phyloP scores from a whole-genome alignment of 2,888 invertebrate species.

The Archips crataeganus region DNA sequence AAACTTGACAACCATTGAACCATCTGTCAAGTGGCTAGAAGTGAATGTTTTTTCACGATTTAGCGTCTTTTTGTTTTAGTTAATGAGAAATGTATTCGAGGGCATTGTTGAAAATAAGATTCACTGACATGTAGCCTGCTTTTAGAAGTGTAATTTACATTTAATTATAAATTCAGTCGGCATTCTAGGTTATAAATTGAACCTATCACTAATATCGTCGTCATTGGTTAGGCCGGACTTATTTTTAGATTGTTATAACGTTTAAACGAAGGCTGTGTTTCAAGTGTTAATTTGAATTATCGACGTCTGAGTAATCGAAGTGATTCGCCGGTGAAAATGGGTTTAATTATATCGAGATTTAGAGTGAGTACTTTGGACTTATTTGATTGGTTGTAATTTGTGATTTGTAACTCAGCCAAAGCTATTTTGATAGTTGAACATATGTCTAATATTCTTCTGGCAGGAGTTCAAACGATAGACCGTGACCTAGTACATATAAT shows the following conservation, averaged over 20 bases:
- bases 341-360: slow-evolving; percentile 88
- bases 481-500: slow-evolving; percentile 61
- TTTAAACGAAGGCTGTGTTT: slow-evolving; percentile 59
- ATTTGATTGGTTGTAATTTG: slow-evolving; percentile 39
- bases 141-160: slow-evolving; percentile 20
- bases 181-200: slow-evolving; percentile 71
- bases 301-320: slow-evolving; percentile 47
- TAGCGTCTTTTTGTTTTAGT: slow-evolving; percentile 38
- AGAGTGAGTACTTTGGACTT: slow-evolving; percentile 84
- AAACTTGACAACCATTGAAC: slow-evolving; percentile 40
- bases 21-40: slow-evolving; percentile 37
- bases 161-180: slow-evolving; percentile 51
- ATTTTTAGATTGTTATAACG: slow-evolving; percentile 70
- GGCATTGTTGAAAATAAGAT: slow-evolving; percentile 21
- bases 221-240: slow-evolving; percentile 74
- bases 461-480: slow-evolving; percentile 73
- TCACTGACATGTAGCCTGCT: slow-evolving; percentile 31
- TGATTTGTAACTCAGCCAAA: slow-evolving; percentile 73
- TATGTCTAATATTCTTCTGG: slow-evolving; percentile 65
- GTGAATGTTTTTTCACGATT: slow-evolving; percentile 41
- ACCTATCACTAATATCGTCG: slow-evolving; percentile 59
- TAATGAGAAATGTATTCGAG: slow-evolving; percentile 15
- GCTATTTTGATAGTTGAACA: slow-evolving; percentile 69
- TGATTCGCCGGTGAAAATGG: slow-evolving; percentile 79
- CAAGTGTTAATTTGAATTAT: slow-evolving; percentile 54